Base-by-base conservation (phyloP, 2,797 vertebrate genomes). In the Microchirus variegatus region DNA sequence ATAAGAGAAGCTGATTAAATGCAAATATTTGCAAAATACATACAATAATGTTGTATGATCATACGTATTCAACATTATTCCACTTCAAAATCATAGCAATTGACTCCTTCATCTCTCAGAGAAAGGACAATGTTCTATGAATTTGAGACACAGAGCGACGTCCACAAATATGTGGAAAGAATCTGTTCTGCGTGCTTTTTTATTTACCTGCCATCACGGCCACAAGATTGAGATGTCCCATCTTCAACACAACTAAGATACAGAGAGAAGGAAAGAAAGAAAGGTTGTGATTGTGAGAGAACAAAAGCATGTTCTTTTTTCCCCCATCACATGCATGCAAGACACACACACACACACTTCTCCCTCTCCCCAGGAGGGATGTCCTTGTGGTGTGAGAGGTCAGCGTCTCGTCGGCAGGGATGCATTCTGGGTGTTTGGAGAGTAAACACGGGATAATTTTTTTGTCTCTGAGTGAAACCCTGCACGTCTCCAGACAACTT, bases 361-460 rank as follows among this genome's bases (percentile, higher is more conserved):
- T 77, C 53, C 62, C 69, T 80, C 80, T 77, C 73, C 69, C 52
- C 22, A 9, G 77, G 79, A 70, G 64, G 70, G 82, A 46, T 53
- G 81, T 75, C 82, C 76, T 88, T 85, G 83, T 63, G 57, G 54
- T 67, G 68, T 68, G 72, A 85, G 65, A 83, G 86, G 83, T 87
- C 86, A 59, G 68, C 16, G 82, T 77, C 70, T 75, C 46, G 49
- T 75, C 90, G 78, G 88, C 82, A 83, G 89, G 87, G 88, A 72
- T 80, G 75, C 76, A 78, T 81, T 85, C 68, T 61, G 81, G 63
- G 65, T 89, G 84, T 90, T 90, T 90, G 59, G 71, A 90, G 81
- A 90, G 78, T 80, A 89, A 91, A 91, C 81, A 91, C 54, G 0
- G 19, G 66, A 78, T 73, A 46, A 47, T 63, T 70, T 85, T 82